Evolutionary conservation across 2,888 invertebrate species (phyloP).

Genomic region (Thecophora atra): DNA sequence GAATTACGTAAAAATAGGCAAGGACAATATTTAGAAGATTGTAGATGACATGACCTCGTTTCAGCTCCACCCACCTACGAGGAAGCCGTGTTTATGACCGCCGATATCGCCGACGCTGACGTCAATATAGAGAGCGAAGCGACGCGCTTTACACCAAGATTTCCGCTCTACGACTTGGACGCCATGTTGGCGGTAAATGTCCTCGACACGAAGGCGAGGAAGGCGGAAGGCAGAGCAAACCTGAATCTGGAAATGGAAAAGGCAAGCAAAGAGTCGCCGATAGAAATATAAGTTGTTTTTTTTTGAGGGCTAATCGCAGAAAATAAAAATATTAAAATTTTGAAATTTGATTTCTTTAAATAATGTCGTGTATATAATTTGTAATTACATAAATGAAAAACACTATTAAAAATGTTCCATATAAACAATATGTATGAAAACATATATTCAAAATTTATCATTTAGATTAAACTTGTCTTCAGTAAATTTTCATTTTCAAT

Average conservation of each 20-base stretch:
- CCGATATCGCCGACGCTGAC: slow-evolving; percentile 60
- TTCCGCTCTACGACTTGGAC: slow-evolving; percentile 63
- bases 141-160: slow-evolving; percentile 60
- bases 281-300: slow-evolving; percentile 49
- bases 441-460: no score
- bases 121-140: slow-evolving; percentile 54
- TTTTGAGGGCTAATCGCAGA: no score
- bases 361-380: no score
- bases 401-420: no score
- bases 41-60: no score
- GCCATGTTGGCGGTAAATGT: slow-evolving; percentile 44
- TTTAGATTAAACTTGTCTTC: no score
- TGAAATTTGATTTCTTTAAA: no score
- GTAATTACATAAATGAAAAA: no score
- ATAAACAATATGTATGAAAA: no score
- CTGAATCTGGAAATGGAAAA: slow-evolving; percentile 41
- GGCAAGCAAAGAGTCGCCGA: slow-evolving; percentile 50
- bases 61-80: slow-evolving; percentile 65
- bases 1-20: slow-evolving; percentile 51
- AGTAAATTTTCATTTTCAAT: no score
- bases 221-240: slow-evolving; percentile 43
- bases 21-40: no score
- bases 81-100: slow-evolving; percentile 62
- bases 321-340: no score
- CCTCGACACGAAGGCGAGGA: slow-evolving; percentile 47